A percentile compares a stretch with the other conserved stretches of the same genome.
These are phyloP conservation scores for Spondyliosoma cantharus DNA, from an alignment of 2,797 vertebrate species.

Conservation along the genomic window DNA sequence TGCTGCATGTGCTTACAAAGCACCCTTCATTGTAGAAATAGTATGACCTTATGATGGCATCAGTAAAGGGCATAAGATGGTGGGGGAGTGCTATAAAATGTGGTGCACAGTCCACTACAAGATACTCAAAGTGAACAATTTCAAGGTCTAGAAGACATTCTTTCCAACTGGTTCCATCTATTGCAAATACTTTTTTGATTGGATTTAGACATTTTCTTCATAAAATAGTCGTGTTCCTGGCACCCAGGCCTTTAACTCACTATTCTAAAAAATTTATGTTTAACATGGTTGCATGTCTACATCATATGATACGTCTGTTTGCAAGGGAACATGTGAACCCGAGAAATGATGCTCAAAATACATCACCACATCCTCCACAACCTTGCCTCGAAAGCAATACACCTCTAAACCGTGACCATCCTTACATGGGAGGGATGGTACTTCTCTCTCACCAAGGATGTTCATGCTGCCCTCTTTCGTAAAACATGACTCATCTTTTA, in stretches of 20 bases:
- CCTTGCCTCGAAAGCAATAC: slow-evolving; percentile 32
- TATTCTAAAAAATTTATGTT: slow-evolving; percentile 51
- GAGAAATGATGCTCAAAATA: slow-evolving; percentile 37
- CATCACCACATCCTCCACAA: slow-evolving; percentile 37
- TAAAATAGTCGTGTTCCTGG: slow-evolving; percentile 38
- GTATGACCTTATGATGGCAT: slow-evolving; percentile 33
- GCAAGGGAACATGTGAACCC: slow-evolving; percentile 52
- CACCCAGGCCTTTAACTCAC: slow-evolving; percentile 49
- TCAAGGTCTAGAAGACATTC: slow-evolving; percentile 7
- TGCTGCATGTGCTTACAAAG: slow-evolving; percentile 58
- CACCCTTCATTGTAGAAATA: slow-evolving; percentile 59
- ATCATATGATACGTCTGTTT: slow-evolving; percentile 44
- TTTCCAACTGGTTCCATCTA: slow-evolving; percentile 9
- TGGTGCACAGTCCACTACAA: slow-evolving; percentile 20
- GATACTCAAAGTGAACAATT: neutral
- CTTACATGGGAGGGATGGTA: slow-evolving; percentile 25
- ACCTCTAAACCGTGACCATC: slow-evolving; percentile 53
- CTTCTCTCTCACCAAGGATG: slow-evolving; percentile 37
- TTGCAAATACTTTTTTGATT: slow-evolving; percentile 14
- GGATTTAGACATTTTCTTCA: slow-evolving; percentile 26
- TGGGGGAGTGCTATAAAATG: slow-evolving; percentile 9
- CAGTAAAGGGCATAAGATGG: neutral
- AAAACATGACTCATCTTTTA: slow-evolving; percentile 50
- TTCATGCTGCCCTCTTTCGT: slow-evolving; percentile 45
- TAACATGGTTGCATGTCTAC: slow-evolving; percentile 54